A percentile compares a stretch with the other conserved stretches of the same genome.
Evolutionary conservation across 2,797 vertebrate genomes (phyloP).

Genomic region (Coranthus polyacanthus): DNA sequence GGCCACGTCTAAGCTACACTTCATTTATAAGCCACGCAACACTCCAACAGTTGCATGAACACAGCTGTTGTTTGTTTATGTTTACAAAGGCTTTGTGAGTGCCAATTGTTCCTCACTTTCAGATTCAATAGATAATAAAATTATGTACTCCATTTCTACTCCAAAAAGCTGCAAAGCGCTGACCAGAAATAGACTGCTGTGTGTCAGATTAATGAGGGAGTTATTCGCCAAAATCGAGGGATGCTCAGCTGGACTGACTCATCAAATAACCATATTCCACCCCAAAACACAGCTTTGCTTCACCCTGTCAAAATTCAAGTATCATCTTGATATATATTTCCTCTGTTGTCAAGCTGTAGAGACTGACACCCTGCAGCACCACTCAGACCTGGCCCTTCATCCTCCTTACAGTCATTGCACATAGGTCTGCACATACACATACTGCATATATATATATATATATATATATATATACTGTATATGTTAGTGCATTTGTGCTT

Average conservation of each 20-base stretch:
- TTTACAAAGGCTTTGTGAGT: conserved; percentile 36
- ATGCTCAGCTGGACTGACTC: conserved; percentile 57
- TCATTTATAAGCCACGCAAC: conserved; percentile 28
- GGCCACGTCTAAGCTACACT: conserved; percentile 10
- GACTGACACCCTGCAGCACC: not conserved
- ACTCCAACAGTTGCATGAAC: conserved; percentile 43
- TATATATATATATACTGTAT: not conserved
- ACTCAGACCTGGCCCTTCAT: not conserved
- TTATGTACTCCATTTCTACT: conserved; percentile 45
- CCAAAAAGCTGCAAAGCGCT: conserved; percentile 30
- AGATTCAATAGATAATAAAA: conserved; percentile 53
- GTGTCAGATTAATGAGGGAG: conserved; percentile 65
- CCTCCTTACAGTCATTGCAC: not conserved
- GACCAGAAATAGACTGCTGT: conserved; percentile 58
- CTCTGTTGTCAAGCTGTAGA: conserved; percentile 2
- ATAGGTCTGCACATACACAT: conserved; percentile 3
- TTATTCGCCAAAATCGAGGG: conserved; percentile 33
- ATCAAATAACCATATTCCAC: conserved; percentile 54
- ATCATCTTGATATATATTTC: conserved; percentile 1
- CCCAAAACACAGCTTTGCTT: conserved; percentile 46
- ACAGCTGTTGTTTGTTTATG: conserved; percentile 66
- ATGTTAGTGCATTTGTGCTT: conserved; percentile 22
- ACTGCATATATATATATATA: not conserved
- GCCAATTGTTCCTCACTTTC: conserved; percentile 50
- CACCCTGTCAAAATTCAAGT: conserved; percentile 42